Evolutionary conservation across 1,140 invertebrate species (phyloP), one percentile per base, ranked within the genome.

Genomic region (Anoplophora glabripennis): DNA sequence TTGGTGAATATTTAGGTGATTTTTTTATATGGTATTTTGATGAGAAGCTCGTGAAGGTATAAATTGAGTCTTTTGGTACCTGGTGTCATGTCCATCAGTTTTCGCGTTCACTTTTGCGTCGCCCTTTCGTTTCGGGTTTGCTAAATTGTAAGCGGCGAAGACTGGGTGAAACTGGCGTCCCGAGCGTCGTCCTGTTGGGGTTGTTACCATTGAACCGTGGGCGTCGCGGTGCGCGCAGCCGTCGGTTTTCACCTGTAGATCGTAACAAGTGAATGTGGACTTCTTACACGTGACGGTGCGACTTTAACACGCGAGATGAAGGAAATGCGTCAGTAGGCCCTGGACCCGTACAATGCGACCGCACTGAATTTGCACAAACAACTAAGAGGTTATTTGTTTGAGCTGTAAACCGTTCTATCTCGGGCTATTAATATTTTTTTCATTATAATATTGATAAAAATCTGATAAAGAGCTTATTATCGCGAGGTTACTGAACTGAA

Each of bases 201-300:
- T 63, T 55, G 48, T 57, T 64, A 52, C 51, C 46, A 35, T 45
- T 38, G 46, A 56, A 52, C 57, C 62, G 64, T 65, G 59, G 66
- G 60, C 63, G 61, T 53, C 57, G 49, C 12, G 57, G 60, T 67
- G 67, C 65, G 65, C 65, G 66, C 67, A 61, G 35, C 41, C 57
- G n/a, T 17, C 51, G 37, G 17, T 55, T 28, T 28, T 28, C 47
- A 45, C 56, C 40, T 52, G 49, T 52, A 52, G 49, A 35, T 28
- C 21, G 21, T 28, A 28, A 28, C 21, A 28, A 28, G 21, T 28
- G 21, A 28, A 28, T 28, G 21, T 28, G 21, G 21, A 28, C 21
- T 5, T 5, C 21, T 2, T 28, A 28, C 21, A 28, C 21, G 21
- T 28, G 21, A 28, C 21, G 21, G 5, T 28, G 21, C 21, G 21